Evolutionary conservation across 2,113 vertebrate species (phyloP), one percentile per base, ranked within the genome.

Genomic region (Salminus brasiliensis): DNA sequence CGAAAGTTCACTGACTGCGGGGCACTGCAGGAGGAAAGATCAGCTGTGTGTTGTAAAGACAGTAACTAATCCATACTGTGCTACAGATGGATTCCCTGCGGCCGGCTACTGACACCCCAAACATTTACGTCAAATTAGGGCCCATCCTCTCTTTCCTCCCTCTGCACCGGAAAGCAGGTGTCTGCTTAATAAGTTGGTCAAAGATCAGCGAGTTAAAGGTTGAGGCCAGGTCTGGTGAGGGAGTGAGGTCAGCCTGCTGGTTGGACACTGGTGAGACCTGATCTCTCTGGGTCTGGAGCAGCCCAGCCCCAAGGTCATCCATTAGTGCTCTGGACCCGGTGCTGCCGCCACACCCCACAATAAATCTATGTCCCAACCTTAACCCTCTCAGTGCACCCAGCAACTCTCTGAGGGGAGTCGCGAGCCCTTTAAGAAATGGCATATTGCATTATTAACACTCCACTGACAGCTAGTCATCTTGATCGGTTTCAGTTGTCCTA

Each of bases 131-230:
- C 89, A 95, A 96, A 96, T 95, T 92, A 95, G 90, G 92, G 89
- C 88, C 87, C 90, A 91, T 88, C 92, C 89, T 89, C 81, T 85
- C 85, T 81, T 86, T 84, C 63, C 62, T 90, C 89, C 55, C 27
- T 32, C 57, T 15, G 94, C 93, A 94, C 93, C 91, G 91, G 88
- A 92, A 95, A 95, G 96, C 97, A 97, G 96, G 96, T 98, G 95
- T 97, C 94, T 94, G 93, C 94, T 96, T 96, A 96, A 96, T 55
- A 97, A 95, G 96, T 96, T 95, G 95, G 97, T 98, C 97, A 97
- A 96, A 98, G 97, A 97, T 98, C 95, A 98, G 91, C 83, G 92
- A 96, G 95, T 93, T 93, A 97, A 96, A 98, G 96, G 95, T 96
- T 95, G 96, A 95, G 93, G 92, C 92, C 83, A 74, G 93, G 95